Conservation (phyloP, 2,888 invertebrate genomes). For the Microctonus aethiopoides region DNA sequence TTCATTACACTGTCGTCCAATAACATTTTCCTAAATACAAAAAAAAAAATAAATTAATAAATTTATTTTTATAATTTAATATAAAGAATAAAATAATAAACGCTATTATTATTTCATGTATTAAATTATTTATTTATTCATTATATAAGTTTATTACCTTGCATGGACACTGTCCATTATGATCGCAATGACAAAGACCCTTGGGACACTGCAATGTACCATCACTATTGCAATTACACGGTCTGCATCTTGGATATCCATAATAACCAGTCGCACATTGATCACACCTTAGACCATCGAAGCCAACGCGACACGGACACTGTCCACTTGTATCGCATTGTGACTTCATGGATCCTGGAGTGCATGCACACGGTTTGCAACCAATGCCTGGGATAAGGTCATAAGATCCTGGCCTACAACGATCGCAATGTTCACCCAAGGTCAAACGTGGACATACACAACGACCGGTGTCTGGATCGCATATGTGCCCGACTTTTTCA, state of each 20-base stretch:
- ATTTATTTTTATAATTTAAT: no score
- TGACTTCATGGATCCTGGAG: constrained; percentile 76
- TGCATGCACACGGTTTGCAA: constrained; percentile 85
- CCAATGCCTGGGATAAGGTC: constrained; percentile 80
- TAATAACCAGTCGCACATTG: constrained; percentile 87
- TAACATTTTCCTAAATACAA: constrained; percentile 76
- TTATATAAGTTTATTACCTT: constrained; percentile 72
- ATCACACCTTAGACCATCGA: constrained; percentile 82
- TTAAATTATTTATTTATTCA: neutral
- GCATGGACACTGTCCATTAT: constrained; percentile 90
- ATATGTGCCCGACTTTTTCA: constrained; percentile 85
- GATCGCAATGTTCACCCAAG: constrained; percentile 83
- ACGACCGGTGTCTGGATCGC: constrained; percentile 84
- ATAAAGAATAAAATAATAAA: neutral
- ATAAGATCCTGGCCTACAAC: constrained; percentile 85
- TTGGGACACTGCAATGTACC: constrained; percentile 75
- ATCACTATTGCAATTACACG: constrained; percentile 83
- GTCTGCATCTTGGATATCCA: constrained; percentile 88
- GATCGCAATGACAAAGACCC: constrained; percentile 74
- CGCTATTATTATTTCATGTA: no score
- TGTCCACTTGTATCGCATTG: constrained; percentile 79
- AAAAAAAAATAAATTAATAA: neutral
- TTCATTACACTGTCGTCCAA: constrained; percentile 84
- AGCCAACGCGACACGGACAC: constrained; percentile 82
- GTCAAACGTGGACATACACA: constrained; percentile 93